phyloP scores from a whole-genome alignment of 1,140 invertebrate genomes.

The Monomorium pharaonis region DNA sequence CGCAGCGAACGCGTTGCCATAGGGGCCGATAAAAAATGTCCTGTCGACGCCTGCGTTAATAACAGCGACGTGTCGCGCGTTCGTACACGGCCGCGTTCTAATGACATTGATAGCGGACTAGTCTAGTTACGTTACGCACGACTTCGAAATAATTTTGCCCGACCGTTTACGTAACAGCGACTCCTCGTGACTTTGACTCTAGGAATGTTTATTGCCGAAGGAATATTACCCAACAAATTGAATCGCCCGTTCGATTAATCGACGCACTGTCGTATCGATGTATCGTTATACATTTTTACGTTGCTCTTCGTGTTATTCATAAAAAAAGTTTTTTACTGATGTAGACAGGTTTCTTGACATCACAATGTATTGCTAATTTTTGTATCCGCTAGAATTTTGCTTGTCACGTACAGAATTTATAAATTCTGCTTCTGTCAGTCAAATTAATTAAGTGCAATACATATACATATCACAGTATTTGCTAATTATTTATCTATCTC shows the following conservation, averaged over 20 bases:
- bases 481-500: no score
- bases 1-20: constrained; percentile 75
- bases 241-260: neutral
- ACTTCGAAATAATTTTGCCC: neutral
- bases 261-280: neutral
- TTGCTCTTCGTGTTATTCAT: no score
- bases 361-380: no score
- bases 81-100: constrained; percentile 41
- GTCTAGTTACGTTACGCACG: constrained; percentile 77
- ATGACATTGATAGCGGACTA: constrained; percentile 69
- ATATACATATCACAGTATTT: no score
- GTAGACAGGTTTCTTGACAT: no score
- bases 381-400: no score
- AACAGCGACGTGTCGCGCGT: constrained; percentile 64
- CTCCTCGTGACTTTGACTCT: neutral
- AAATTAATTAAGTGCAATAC: no score
- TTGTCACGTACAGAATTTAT: no score
- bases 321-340: no score
- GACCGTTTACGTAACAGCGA: neutral
- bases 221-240: neutral
- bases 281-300: neutral
- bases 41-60: constrained; percentile 66
- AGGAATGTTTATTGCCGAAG: neutral
- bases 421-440: no score
- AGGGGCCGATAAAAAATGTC: constrained; percentile 79